phyloP scores from a whole-genome alignment of 2,797 vertebrate species.

The Phaenicophaeus curvirostris region DNA sequence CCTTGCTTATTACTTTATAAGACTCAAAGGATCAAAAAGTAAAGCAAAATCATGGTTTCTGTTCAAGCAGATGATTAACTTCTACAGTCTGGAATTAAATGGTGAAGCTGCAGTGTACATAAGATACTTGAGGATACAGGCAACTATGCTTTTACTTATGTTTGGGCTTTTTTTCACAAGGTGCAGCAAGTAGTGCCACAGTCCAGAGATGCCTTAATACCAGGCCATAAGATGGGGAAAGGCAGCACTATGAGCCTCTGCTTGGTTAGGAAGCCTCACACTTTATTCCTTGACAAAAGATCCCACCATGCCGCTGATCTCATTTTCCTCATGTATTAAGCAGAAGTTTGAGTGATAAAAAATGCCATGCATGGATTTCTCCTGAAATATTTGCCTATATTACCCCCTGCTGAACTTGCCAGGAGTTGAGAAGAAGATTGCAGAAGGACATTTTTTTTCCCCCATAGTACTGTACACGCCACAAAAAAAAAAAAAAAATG shows the following conservation, averaged over 20 bases:
- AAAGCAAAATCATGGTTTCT: not conserved
- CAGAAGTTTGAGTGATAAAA: conserved; percentile 10
- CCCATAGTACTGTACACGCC: not conserved
- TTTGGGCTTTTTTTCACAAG: not conserved
- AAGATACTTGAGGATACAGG: not conserved
- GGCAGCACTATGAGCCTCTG: not conserved
- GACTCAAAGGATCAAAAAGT: conserved; percentile 9
- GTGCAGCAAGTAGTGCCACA: not conserved
- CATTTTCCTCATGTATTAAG: not conserved
- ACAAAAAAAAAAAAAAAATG: not conserved
- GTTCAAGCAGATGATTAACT: not conserved
- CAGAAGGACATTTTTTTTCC: not conserved
- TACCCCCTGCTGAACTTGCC: conserved; percentile 7
- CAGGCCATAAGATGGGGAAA: not conserved
- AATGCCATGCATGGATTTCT: conserved; percentile 4
- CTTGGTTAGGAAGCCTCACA: not conserved
- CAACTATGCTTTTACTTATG: not conserved
- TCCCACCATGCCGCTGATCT: not conserved
- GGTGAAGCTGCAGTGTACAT: not conserved
- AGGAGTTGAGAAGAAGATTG: conserved; percentile 9
- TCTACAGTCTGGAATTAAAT: not conserved
- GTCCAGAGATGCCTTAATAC: not conserved
- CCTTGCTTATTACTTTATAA: not conserved
- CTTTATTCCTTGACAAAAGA: not conserved
- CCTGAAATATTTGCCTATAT: conserved; percentile 4